Percentiles rank a stretch among this genome's conserved stretches.
Conservation (phyloP, 2,797 vertebrate species). For the Neosalanx taihuensis region DNA sequence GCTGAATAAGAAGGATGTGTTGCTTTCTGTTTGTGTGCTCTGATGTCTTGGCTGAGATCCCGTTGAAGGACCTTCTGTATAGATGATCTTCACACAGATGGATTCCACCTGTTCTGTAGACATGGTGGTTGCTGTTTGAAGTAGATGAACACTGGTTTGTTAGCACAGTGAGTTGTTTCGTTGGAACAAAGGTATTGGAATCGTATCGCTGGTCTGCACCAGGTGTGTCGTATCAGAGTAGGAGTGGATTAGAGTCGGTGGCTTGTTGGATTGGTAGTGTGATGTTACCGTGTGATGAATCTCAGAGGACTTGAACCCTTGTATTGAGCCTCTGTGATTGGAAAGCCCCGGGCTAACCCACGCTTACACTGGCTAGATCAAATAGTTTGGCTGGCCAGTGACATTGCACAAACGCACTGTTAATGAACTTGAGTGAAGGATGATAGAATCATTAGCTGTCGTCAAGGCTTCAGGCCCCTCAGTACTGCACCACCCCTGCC, state of each 20-base stretch:
- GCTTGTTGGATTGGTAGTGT: neutral
- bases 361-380: constrained; percentile 28
- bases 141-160: neutral
- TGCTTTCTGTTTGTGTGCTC: no score
- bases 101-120: neutral
- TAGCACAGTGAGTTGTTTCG: neutral
- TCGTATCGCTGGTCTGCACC: neutral
- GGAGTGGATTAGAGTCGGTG: neutral
- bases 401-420: constrained; percentile 26
- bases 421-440: constrained; percentile 46
- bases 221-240: neutral
- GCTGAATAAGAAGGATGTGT: no score
- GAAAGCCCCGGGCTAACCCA: constrained; percentile 19
- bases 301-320: neutral
- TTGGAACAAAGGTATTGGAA: neutral
- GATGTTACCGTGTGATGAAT: neutral
- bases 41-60: no score
- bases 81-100: neutral
- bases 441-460: constrained; percentile 39
- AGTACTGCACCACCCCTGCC: constrained; percentile 65
- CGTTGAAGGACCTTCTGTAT: neutral
- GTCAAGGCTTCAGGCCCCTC: constrained; percentile 57
- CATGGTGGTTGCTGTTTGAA: neutral
- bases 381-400: constrained; percentile 11
- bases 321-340: neutral